Base-by-base conservation (phyloP, 2,888 invertebrate species). In the Sminthurides aquaticus region DNA sequence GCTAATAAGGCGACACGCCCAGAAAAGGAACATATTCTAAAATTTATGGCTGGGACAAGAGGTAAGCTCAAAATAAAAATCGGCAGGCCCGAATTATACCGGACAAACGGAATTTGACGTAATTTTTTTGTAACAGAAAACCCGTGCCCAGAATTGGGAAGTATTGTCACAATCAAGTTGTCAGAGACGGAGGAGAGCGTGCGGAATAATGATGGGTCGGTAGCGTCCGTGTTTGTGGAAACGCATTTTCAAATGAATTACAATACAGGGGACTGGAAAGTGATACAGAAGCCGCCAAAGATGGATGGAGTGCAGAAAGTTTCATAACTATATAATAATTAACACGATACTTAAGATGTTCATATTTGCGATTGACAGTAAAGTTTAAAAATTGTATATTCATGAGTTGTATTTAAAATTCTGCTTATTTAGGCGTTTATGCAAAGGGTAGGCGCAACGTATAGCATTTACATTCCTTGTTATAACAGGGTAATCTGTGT, bases 181-280 rank as follows among this genome's bases (percentile, higher is more conserved):
- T 92, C 91, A 54, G 97, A 98, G 79, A 89, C 89, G 77, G 87
- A 85, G 76, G 96, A 97, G 79, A 89, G 89, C 74, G 89, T 95
- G 0, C 83, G 86, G 15, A 92, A 93, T 77, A 83, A 88, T 0
- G 93, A 95, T 78, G 91, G 91, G 71, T 87, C 88, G 0, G 86
- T 87, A 75, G 80, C 85, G 25, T 85, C 86, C 0, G 89, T 91
- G 79, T 80, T 90, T 60, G 90, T 90, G 0, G 97, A 97, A 79
- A 95, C 92, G 71, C 94, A 93, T 80, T 97, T 98, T 85, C 94
- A 97, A 79, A 92, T 98, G 91, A 97, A 98, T 81, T 97, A 97
- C 81, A 90, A 90, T 77, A 95, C 92, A 62, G 97, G 97, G 28
- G 95, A 97, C 78, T 98, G 96, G 96, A 95, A 95, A 78, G 82